phyloP scores from a whole-genome alignment of 2,113 vertebrate species.

The Antigone vipio region DNA sequence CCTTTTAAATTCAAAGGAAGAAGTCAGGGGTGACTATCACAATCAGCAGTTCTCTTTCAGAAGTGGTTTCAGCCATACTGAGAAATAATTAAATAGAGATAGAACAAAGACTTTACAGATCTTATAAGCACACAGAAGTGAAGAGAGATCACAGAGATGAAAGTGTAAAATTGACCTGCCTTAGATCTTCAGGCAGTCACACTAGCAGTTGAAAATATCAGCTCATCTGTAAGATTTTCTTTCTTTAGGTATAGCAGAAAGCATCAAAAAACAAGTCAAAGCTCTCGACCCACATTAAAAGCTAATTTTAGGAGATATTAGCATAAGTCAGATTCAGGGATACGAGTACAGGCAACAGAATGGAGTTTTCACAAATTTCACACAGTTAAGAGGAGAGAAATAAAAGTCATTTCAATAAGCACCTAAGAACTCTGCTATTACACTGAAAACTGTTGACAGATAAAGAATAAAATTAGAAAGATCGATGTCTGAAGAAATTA shows the following conservation, averaged over 20 bases:
- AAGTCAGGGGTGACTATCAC: conserved; percentile 15
- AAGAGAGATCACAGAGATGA: conserved; percentile 35
- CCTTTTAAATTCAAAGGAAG: conserved; percentile 26
- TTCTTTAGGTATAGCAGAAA: not conserved
- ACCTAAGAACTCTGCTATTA: not conserved
- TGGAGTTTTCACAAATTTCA: not conserved
- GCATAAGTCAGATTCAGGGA: not conserved
- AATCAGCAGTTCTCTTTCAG: conserved; percentile 37
- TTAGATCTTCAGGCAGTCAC: conserved; percentile 1
- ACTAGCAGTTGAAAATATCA: not conserved
- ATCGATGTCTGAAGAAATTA: not conserved
- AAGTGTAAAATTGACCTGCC: conserved; percentile 24
- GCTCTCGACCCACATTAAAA: not conserved
- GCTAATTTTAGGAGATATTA: not conserved
- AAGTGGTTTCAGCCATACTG: conserved; percentile 17
- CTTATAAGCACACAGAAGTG: conserved; percentile 52
- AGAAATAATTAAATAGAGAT: conserved; percentile 12
- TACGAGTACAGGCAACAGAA: not conserved
- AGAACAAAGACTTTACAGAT: conserved; percentile 44
- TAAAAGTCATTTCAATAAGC: no score
- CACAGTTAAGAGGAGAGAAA: not conserved
- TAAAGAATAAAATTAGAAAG: not conserved
- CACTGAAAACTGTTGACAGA: not conserved
- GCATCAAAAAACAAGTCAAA: not conserved
- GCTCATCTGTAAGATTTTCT: not conserved